Base-by-base conservation (phyloP, 2,797 vertebrate species). In the Sebastes taczanowskii region DNA sequence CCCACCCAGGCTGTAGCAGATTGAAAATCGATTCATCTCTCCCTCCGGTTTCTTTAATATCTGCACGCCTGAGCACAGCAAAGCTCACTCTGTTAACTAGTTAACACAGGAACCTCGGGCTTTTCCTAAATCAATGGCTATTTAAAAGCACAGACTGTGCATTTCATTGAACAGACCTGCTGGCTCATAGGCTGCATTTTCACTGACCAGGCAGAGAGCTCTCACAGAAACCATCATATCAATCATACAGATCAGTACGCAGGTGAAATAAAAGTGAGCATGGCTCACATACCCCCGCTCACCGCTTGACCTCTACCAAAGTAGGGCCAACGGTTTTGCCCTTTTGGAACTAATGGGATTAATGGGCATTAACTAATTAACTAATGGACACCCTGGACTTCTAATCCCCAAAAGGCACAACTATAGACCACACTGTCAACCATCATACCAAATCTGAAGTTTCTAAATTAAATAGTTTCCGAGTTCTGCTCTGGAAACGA, bases 51-150 rank as follows among this genome's bases (percentile, higher is more conserved):
- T 34, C 11, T 59, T 71, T 46, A n/a, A 11, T 61, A 69, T 42
- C 29, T 63, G 66, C 74, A 74, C 63, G 78, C 66, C 81, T 71
- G 82, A 80, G 70, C 78, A 77, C 13, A 8, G 71, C 62, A 63
- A 58, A 69, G 35, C 53, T 61, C 69, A 4, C 25, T 35, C 74
- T 42, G 61, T 75, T 88, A 73, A 72, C 81, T 86, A 59, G 81
- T 88, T 87, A 90, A 77, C 73, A 18, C 69, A 25, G 64, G 58
- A 62, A 58, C 72, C 81, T 66, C 80, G 2, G 71, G 77, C 81
- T 7, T 38, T 22, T 77, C 64, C 9, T 71, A 6, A 53, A 56
- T 85, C 71, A 14, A 74, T 79, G 46, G 29, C 63, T 77, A 14
- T 85, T 78, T 77, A 61, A 77, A 86, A 86, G 61, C 79, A 27